These are phyloP conservation scores for Lethenteron reissneri DNA, from an alignment of 2,113 vertebrate genomes.

Conservation along the genomic window DNA sequence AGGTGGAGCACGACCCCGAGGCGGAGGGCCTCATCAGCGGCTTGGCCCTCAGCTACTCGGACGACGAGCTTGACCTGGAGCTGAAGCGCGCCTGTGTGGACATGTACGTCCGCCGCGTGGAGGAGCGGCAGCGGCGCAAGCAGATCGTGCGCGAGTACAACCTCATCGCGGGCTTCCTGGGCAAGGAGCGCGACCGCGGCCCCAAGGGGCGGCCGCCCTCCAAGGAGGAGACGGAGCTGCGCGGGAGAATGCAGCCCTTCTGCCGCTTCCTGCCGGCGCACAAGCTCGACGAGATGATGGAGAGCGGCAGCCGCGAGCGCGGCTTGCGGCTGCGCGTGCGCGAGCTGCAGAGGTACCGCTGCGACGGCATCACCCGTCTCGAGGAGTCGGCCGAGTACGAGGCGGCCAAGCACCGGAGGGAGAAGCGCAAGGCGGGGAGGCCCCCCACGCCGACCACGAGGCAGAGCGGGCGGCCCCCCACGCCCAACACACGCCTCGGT, in stretches of 20 bases:
- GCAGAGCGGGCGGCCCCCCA: neutral
- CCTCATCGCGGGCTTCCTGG: conserved; percentile 62
- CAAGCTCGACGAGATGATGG: conserved; percentile 81
- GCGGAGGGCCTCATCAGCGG: conserved; percentile 85
- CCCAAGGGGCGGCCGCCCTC: neutral
- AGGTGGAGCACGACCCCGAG: conserved; percentile 86
- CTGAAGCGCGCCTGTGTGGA: conserved; percentile 81
- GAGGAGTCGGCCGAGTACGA: conserved; percentile 80
- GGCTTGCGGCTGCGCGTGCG: conserved; percentile 63
- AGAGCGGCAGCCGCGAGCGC: conserved; percentile 83
- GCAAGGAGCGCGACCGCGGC: conserved; percentile 33
- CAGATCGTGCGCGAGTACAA: conserved; percentile 80
- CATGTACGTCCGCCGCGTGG: conserved; percentile 85
- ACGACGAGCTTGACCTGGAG: conserved; percentile 85
- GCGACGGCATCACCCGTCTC: conserved; percentile 70
- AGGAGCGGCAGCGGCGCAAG: conserved; percentile 71
- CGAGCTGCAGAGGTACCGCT: conserved; percentile 74
- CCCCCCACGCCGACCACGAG: neutral
- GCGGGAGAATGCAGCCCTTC: conserved; percentile 47
- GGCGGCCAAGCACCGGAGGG: conserved; percentile 71
- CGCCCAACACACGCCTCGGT: conserved; percentile 1
- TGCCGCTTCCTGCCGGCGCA: conserved; percentile 90
- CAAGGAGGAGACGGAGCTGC: conserved; percentile 66
- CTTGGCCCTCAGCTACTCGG: conserved; percentile 82
- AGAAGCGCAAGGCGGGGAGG: conserved; percentile 57